These are phyloP conservation scores for Barbus barbus DNA, from an alignment of 2,113 vertebrate species.

Conservation along the genomic window DNA sequence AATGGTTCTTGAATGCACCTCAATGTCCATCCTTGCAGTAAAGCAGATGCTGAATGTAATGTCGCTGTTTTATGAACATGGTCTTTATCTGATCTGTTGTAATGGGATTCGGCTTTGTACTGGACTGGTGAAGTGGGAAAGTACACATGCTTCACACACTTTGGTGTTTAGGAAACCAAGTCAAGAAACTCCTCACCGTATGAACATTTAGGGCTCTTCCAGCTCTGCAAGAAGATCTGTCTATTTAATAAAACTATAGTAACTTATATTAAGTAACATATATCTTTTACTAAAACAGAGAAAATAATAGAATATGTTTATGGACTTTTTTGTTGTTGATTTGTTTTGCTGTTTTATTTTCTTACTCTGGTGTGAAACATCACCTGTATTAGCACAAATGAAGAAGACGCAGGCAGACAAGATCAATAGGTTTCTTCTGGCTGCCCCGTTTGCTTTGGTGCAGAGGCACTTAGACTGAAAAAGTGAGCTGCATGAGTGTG, in stretches of 20 bases:
- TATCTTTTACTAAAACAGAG: slow-evolving; percentile 64
- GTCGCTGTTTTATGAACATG: not conserved
- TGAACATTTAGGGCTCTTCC: slow-evolving; percentile 60
- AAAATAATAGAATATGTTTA: slow-evolving; percentile 64
- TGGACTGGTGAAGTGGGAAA: not conserved
- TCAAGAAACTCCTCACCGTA: slow-evolving; percentile 45
- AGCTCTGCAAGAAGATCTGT: slow-evolving; percentile 60
- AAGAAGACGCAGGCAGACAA: not conserved
- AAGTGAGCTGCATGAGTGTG: slow-evolving; percentile 18
- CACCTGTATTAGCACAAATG: slow-evolving; percentile 59
- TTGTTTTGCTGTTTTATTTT: slow-evolving; percentile 46
- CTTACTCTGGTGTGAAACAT: slow-evolving; percentile 46
- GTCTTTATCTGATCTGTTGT: slow-evolving; percentile 11
- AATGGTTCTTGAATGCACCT: slow-evolving; percentile 14
- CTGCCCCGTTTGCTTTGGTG: not conserved
- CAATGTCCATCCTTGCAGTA: not conserved
- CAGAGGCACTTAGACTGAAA: slow-evolving; percentile 38
- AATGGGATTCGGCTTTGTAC: not conserved
- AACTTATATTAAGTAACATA: slow-evolving; percentile 74
- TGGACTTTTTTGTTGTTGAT: slow-evolving; percentile 49
- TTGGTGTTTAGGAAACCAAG: slow-evolving; percentile 30
- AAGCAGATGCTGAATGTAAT: not conserved
- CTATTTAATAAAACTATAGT: slow-evolving; percentile 65
- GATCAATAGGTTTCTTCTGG: slow-evolving; percentile 7
- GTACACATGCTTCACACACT: not conserved